Evolutionary conservation across 2,888 invertebrate species (phyloP).

Genomic region (Emesis castigata): DNA sequence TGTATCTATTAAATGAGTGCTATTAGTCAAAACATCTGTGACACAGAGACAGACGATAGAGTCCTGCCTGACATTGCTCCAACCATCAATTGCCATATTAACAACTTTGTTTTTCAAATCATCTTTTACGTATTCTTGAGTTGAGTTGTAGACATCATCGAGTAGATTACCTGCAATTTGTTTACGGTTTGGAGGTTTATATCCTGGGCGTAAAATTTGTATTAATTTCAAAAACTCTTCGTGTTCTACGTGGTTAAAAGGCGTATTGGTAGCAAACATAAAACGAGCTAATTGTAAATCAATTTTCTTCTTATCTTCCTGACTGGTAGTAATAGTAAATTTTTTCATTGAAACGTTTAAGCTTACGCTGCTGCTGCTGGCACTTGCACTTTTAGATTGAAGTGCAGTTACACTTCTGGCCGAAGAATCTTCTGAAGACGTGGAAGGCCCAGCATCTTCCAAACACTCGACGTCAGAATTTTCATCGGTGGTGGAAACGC

Average conservation of each 20-base stretch:
- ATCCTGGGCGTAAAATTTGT: neutral
- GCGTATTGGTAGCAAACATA: neutral
- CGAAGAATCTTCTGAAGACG: too few species aligned
- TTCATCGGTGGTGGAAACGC: too few species aligned
- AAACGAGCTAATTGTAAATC: neutral
- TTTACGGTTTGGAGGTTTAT: constrained; percentile 2
- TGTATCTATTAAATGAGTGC: too few species aligned
- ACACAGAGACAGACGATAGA: neutral
- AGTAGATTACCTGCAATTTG: constrained; percentile 1
- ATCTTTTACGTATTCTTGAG: neutral
- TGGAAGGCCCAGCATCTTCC: too few species aligned
- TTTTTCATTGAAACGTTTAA: constrained; percentile 1
- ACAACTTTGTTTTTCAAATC: neutral
- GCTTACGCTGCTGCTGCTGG: neutral
- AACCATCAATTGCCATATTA: neutral
- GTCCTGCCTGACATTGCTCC: neutral
- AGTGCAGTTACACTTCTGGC: too few species aligned
- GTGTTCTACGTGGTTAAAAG: neutral
- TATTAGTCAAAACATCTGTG: too few species aligned
- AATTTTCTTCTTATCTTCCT: constrained; percentile 4
- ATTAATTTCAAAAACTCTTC: neutral
- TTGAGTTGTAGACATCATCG: neutral
- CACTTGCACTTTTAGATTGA: neutral
- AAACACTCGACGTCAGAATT: too few species aligned
- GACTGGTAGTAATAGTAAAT: neutral